These are phyloP conservation scores for Cheilosia grossa DNA, from an alignment of 2,888 invertebrate genomes.

Conservation along the genomic window DNA sequence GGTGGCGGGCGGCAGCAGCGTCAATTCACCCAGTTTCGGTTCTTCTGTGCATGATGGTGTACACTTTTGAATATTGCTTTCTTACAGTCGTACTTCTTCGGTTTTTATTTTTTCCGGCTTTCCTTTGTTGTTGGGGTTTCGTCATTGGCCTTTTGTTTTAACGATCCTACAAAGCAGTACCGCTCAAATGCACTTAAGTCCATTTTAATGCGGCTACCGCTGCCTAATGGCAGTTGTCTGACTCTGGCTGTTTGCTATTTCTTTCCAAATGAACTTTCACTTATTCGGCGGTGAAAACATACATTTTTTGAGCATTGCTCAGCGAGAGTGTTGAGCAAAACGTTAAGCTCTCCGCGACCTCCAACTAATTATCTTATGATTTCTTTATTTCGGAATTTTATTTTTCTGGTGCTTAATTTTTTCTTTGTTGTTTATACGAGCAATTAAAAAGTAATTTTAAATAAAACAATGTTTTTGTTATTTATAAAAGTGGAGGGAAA, in stretches of 20 bases:
- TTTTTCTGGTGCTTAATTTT: background rate
- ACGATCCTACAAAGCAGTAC: conserved; percentile 33
- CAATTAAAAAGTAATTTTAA: conserved; percentile 31
- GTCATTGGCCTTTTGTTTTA: conserved; percentile 36
- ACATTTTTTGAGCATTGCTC: background rate
- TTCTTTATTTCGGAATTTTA: conserved; percentile 21
- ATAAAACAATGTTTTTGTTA: conserved; percentile 5
- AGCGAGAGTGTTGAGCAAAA: conserved; percentile 12
- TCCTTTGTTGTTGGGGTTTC: conserved; percentile 13
- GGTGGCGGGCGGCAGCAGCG: background rate
- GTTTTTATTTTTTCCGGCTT: conserved; percentile 4
- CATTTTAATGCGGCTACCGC: conserved; percentile 37
- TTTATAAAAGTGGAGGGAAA: background rate
- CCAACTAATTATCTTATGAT: conserved; percentile 35
- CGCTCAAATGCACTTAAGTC: conserved; percentile 56
- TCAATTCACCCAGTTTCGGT: conserved; percentile 19
- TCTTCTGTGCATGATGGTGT: conserved; percentile 26
- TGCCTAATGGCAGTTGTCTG: conserved; percentile 31
- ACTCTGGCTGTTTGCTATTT: conserved; percentile 28
- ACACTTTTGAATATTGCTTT: background rate
- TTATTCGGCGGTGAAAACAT: conserved; percentile 31
- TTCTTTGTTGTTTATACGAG: background rate
- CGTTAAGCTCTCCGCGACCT: background rate
- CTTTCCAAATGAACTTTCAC: conserved; percentile 47
- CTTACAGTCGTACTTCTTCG: background rate